Evolutionary conservation across 1,140 invertebrate genomes (phyloP).

Genomic region (Platyscapa corneri): DNA sequence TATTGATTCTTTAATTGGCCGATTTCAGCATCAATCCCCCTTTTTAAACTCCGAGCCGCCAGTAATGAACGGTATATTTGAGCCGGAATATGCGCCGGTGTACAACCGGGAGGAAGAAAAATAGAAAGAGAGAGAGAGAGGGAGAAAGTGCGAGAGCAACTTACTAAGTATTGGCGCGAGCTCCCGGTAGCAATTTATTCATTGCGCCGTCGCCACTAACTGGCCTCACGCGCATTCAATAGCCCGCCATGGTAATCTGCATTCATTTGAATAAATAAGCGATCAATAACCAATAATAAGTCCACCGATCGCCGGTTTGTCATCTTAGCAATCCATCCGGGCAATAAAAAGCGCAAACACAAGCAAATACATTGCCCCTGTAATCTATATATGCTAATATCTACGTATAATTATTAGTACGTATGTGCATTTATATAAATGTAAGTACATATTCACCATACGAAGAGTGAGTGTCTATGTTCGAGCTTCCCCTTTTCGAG

Average conservation of each 20-base stretch:
- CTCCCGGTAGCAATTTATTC: constrained; percentile 75
- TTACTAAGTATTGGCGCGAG: constrained; percentile 68
- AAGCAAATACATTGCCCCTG: background rate
- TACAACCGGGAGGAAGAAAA: background rate
- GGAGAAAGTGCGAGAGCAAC: constrained; percentile 11
- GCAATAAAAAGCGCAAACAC: constrained; percentile 60
- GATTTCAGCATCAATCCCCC: constrained; percentile 41
- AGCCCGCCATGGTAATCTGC: constrained; percentile 72
- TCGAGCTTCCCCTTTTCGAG: background rate
- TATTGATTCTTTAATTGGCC: constrained; percentile 53
- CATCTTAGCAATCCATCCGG: constrained; percentile 66
- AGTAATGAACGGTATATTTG: constrained; percentile 40
- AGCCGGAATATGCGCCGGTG: background rate
- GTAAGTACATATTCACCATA: background rate
- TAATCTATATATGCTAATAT: background rate
- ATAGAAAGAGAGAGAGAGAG: constrained; percentile 21
- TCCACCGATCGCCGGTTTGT: constrained; percentile 71
- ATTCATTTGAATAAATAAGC: constrained; percentile 76
- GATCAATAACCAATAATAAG: constrained; percentile 75
- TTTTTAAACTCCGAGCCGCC: constrained; percentile 7
- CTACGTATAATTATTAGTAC: background rate
- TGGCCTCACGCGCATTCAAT: constrained; percentile 65
- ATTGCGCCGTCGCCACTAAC: constrained; percentile 73
- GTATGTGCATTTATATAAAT: background rate
- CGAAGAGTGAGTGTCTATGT: too few relatives aligned